Base-by-base conservation (phyloP, 2,888 invertebrate species). In the Limenitis camilla region DNA sequence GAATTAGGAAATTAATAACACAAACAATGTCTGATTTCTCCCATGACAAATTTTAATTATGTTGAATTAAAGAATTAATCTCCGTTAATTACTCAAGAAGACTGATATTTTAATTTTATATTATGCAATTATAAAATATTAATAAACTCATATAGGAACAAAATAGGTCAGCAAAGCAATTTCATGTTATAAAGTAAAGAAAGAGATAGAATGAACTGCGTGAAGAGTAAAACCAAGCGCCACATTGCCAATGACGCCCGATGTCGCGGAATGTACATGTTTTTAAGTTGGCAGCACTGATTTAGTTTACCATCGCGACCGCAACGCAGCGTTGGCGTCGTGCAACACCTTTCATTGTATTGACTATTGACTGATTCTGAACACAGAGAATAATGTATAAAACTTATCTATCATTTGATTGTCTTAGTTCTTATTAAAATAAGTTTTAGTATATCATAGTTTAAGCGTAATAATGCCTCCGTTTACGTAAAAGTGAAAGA, bases 261-360 rank as follows among this genome's bases (percentile, higher is more conserved):
- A 74, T 75, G 78, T 78, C 78, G 77, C 80, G 76, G 78, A 82
- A 80, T 80, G 76, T 80, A 62, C 57, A 50, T 63, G 66, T 63
- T 58, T 63, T 72, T 67, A 76, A 67, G 83, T 82, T 87, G 88
- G 88, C 68, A 81, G 67, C 67, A 60, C 71, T 77, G 81, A 58
- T 59, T 81, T 86, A 87, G 88, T 88, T 87, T 81, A 78, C 82
- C 81, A 86, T 88, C 85, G 88, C 86, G 86, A 78, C 88, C 88
- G 84, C 86, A 77, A 72, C 81, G 86, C 62, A 81, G 88, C 85
- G 90, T 89, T 90, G 85, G 87, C 85, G 87, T 89, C 89, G 89
- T 89, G 89, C 89, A 90, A 90, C 91, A 91, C 91, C 90, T 91
- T 91, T 90, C 90, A 90, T 90, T 90, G 90, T 91, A 91, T 91